Evolutionary conservation across 2,797 vertebrate genomes (phyloP).

Genomic region (Oreonectes daqikongensis): DNA sequence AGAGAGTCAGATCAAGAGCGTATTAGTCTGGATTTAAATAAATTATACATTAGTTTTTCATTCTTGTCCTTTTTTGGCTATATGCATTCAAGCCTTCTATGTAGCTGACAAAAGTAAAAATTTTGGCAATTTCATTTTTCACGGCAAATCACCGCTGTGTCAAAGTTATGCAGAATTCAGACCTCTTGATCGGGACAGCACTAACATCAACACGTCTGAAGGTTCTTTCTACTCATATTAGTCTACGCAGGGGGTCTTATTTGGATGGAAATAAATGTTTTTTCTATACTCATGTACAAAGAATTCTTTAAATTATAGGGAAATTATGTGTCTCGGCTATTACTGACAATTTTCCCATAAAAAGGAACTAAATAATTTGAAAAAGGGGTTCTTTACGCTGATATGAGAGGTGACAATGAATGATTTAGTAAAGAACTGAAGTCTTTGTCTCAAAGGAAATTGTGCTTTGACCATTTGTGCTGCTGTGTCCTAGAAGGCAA

Average conservation of each 20-base stretch:
- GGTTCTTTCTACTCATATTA: too few species aligned
- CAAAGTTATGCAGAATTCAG: too few species aligned
- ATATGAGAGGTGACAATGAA: neutral
- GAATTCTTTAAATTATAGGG: neutral
- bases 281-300: neutral
- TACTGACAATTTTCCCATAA: neutral
- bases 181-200: too few species aligned
- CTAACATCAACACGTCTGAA: too few species aligned
- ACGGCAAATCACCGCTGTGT: neutral
- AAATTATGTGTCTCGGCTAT: neutral
- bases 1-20: neutral
- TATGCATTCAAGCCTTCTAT: too few species aligned
- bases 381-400: neutral
- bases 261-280: neutral
- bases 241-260: neutral
- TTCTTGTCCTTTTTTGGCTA: neutral
- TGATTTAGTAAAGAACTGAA: constrained; percentile 5
- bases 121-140: too few species aligned
- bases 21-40: neutral
- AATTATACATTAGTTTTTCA: neutral
- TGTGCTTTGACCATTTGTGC: constrained; percentile 6
- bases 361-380: neutral
- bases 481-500: neutral
- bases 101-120: too few species aligned
- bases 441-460: neutral